Evolutionary conservation across 2,113 vertebrate species (phyloP), one percentile per base, ranked within the genome.

Genomic region (Vulpes vulpes): DNA sequence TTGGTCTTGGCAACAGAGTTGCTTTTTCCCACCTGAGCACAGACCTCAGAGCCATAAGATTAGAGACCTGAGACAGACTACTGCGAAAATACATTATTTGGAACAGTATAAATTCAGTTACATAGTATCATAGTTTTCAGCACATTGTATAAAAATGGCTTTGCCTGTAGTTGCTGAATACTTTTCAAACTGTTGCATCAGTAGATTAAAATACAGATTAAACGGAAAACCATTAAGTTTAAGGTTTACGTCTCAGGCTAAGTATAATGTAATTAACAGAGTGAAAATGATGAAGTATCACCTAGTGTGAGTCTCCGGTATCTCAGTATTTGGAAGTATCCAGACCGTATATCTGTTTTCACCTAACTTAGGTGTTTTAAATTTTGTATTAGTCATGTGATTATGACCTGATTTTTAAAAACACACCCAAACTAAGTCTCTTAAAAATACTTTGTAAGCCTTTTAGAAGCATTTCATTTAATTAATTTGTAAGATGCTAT

Each of bases 381-480:
- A 62, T 27, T 71, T 69, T 64, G 9, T 60, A 35, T 65, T 88
- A 65, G 51, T 69, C 59, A 11, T 11, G 12, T 91, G 73, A 20
- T 43, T 84, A 23, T 78, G 60, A 49, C 87, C 59, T 25, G 27
- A 64, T 74, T 43, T 43, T 43, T 49, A 10, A 35, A 71, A 73
- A 73, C 22, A 38, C 43, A 43, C 43, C 43, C 43, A 43, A 43
- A 43, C 1, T 55, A 25, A 57, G 20, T 78, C 19, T 94, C 27
- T 94, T 60, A 92, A 89, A 92, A 90, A 82, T 82, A 55, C 7
- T 79, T 93, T 27, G 53, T n/a, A 91, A 89, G 55, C 16, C 57
- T 86, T 96, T 91, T 94, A 96, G 91, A 89, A 91, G 14, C 27
- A 60, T 86, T 95, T 94, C 43, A 30, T n/a, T 94, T 96, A 91